These are phyloP conservation scores for Eupeodes luniger DNA, from an alignment of 2,888 invertebrate genomes.

Conservation along the genomic window DNA sequence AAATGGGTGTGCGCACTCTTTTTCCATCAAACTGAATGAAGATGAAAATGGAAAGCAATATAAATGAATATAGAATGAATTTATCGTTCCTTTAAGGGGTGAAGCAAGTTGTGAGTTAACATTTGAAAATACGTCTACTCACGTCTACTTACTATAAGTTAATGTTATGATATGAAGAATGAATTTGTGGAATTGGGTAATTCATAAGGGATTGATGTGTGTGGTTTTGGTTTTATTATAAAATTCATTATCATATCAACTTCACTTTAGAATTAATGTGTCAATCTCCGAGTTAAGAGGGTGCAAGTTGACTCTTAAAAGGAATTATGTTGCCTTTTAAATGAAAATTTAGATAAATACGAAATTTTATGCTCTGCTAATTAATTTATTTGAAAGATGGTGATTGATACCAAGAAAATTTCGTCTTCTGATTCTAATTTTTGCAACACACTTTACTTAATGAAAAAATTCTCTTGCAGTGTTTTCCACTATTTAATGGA, in stretches of 20 bases:
- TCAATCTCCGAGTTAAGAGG: neutral
- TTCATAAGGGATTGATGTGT: constrained; percentile 2
- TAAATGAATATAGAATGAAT: constrained; percentile 49
- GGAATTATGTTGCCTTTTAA: neutral
- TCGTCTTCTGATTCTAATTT: no score
- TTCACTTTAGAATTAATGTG: neutral
- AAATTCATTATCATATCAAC: constrained; percentile 1
- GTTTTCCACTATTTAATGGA: no score
- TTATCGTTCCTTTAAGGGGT: neutral
- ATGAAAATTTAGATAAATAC: neutral
- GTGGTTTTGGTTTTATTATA: neutral
- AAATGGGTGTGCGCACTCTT: constrained; percentile 19
- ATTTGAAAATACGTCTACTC: neutral
- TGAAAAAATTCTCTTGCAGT: no score
- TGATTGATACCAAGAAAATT: no score
- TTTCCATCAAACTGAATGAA: constrained; percentile 25
- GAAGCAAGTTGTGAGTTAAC: neutral
- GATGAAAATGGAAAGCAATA: constrained; percentile 23
- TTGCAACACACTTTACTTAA: no score
- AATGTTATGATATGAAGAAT: constrained; percentile 7
- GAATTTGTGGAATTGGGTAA: constrained; percentile 11
- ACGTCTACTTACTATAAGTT: neutral
- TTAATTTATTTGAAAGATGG: no score
- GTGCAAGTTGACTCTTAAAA: neutral
- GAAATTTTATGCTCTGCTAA: neutral